These are phyloP conservation scores for Heliconius melpomene DNA, from an alignment of 1,140 invertebrate species.

Conservation along the genomic window DNA sequence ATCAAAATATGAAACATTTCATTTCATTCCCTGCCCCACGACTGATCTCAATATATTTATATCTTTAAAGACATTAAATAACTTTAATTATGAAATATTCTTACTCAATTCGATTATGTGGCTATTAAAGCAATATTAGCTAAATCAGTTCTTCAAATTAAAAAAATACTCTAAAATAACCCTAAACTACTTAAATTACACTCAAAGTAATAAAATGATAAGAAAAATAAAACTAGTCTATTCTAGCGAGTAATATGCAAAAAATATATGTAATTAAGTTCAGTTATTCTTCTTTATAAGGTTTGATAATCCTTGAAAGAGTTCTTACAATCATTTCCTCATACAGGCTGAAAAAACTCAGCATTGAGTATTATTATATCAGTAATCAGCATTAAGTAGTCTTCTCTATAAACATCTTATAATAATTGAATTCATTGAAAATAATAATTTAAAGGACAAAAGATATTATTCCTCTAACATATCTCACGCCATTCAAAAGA, in stretches of 20 bases:
- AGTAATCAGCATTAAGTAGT: not conserved
- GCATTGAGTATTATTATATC: not conserved
- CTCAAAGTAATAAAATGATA: no score
- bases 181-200: no score
- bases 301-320: not conserved
- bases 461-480: not conserved
- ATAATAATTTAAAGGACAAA: not conserved
- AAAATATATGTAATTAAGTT: not conserved
- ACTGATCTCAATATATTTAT: no score
- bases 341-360: not conserved
- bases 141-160: no score
- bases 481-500: conserved; percentile 29
- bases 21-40: no score
- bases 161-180: no score
- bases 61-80: no score
- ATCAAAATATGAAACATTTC: no score
- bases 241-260: not conserved
- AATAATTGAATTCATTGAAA: not conserved
- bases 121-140: no score
- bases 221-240: not conserved
- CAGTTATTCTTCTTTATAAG: not conserved
- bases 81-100: no score
- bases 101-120: no score
- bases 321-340: not conserved
- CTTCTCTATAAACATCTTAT: not conserved